Conservation (phyloP, 2,797 vertebrate species). For the Periparus ater region DNA sequence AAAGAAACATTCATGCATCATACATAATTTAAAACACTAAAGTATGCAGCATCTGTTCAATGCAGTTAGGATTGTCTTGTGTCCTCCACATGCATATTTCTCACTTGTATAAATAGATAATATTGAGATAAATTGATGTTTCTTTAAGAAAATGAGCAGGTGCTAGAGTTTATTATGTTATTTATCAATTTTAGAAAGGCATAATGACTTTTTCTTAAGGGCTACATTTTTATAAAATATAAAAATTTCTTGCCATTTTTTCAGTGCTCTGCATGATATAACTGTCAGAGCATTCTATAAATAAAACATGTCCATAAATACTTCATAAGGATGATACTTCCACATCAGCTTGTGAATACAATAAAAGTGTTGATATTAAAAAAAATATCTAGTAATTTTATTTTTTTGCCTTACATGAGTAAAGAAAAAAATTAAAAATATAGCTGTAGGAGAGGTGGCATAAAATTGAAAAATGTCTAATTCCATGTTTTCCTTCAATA, state of each 20-base stretch:
- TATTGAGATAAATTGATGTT: slow-evolving; percentile 41
- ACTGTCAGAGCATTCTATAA: slow-evolving; percentile 53
- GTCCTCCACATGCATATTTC: slow-evolving; percentile 17
- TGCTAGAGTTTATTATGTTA: slow-evolving; percentile 31
- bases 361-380: not conserved
- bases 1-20: slow-evolving; percentile 11
- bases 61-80: not conserved
- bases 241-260: slow-evolving; percentile 15
- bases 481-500: not conserved
- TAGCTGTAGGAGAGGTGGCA: not conserved
- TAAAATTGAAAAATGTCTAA: not conserved
- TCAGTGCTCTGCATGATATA: slow-evolving; percentile 18
- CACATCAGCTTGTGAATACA: slow-evolving; percentile 32
- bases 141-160: slow-evolving; percentile 43
- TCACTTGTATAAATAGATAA: slow-evolving; percentile 8
- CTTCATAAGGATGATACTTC: slow-evolving; percentile 58
- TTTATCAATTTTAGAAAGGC: slow-evolving; percentile 38
- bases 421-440: not conserved
- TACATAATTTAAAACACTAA: slow-evolving; percentile 58
- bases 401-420: not conserved
- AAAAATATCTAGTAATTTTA: not conserved
- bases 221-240: slow-evolving; percentile 7
- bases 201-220: slow-evolving; percentile 26
- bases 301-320: slow-evolving; percentile 69
- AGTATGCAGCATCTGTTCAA: slow-evolving; percentile 40